A percentile compares a stretch with the other conserved stretches of the same genome.
These are phyloP conservation scores for Dromaius novaehollandiae DNA, from an alignment of 2,113 vertebrate genomes.

Conservation along the genomic window DNA sequence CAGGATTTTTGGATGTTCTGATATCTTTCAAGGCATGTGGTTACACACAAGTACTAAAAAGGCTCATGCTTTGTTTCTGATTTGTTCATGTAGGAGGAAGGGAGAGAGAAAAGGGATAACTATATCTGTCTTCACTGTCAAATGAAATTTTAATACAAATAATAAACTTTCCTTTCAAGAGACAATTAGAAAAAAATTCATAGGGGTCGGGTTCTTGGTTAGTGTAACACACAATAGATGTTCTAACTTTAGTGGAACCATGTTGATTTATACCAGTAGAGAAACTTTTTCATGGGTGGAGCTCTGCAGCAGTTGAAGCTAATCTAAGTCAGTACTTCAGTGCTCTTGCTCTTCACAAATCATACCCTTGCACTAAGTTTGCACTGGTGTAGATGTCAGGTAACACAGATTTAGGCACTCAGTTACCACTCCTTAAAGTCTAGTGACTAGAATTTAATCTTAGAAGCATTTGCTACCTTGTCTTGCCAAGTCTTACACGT, in stretches of 20 bases:
- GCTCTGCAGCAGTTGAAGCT: not conserved
- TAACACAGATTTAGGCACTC: not conserved
- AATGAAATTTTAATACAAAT: not conserved
- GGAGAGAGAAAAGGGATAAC: not conserved
- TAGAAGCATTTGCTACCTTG: not conserved
- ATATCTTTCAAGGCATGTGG: not conserved
- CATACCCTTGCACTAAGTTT: not conserved
- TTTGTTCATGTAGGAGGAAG: not conserved
- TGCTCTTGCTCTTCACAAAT: not conserved
- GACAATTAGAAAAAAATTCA: not conserved
- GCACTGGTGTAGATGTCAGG: not conserved
- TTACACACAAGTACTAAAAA: not conserved
- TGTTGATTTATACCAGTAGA: not conserved
- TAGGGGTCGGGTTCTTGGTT: not conserved
- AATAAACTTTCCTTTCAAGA: not conserved
- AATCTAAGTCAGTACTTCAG: not conserved
- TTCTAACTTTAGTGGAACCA: not conserved
- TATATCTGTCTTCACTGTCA: not conserved
- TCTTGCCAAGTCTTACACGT: not conserved
- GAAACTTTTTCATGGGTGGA: not conserved
- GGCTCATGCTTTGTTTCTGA: not conserved
- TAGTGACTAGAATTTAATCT: not conserved
- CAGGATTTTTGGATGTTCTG: not conserved
- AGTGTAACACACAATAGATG: accelerated
- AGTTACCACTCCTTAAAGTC: not conserved